Evolutionary conservation across 2,797 vertebrate genomes (phyloP).

Genomic region (Pseudochromis fuscus): DNA sequence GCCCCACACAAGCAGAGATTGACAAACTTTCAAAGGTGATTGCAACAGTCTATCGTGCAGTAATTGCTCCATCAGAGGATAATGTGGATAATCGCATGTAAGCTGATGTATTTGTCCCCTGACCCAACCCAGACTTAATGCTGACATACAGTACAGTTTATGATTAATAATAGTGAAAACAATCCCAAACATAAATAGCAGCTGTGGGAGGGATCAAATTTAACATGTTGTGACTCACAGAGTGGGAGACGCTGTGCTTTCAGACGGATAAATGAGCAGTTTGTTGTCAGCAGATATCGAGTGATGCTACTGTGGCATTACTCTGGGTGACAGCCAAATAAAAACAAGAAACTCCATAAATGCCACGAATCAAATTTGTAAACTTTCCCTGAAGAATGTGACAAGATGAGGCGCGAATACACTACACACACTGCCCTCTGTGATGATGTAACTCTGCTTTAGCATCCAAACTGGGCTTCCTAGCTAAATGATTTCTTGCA

Average conservation of each 20-base stretch:
- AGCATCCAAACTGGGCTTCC: slow-evolving; percentile 13
- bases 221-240: slow-evolving; percentile 24
- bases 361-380: background rate
- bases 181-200: slow-evolving; percentile 33
- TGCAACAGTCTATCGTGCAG: background rate
- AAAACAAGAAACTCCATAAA: background rate
- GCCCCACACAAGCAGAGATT: too few species aligned
- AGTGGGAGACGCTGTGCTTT: slow-evolving; percentile 29
- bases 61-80: background rate
- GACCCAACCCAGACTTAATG: background rate
- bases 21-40: background rate
- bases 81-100: too few species aligned
- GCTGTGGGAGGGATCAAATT: slow-evolving; percentile 28
- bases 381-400: background rate
- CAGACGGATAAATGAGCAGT: background rate
- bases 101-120: slow-evolving; percentile 8
- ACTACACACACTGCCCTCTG: background rate
- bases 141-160: background rate
- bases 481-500: slow-evolving; percentile 14
- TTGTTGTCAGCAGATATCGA: background rate
- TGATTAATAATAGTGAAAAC: slow-evolving; percentile 35
- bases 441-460: background rate
- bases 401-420: background rate
- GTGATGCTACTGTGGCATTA: background rate
- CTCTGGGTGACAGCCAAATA: background rate